Evolutionary conservation across 2,113 vertebrate species (phyloP).

Genomic region (Vimba vimba): DNA sequence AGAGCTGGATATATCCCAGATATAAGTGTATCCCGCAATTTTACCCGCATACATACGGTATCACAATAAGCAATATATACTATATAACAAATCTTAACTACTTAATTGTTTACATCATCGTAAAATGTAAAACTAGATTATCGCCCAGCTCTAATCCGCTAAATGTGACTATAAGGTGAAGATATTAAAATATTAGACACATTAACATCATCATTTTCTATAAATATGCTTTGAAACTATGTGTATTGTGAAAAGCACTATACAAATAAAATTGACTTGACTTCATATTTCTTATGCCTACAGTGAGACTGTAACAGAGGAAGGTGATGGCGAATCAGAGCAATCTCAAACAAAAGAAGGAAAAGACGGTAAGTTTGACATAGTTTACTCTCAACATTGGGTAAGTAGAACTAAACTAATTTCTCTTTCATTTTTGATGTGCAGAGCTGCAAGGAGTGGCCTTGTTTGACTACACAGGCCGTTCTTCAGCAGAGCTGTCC

Average conservation of each 20-base stretch:
- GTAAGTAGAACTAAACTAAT: not conserved
- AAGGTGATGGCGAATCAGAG: constrained; percentile 72
- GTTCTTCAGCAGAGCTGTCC: constrained; percentile 63
- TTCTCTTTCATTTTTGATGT: not conserved
- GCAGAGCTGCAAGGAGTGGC: constrained; percentile 73
- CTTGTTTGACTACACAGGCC: constrained; percentile 67
- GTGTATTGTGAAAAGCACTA: not conserved
- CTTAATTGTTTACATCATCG: not conserved
- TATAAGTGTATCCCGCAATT: too few species aligned
- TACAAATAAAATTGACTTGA: not conserved
- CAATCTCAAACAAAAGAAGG: constrained; percentile 53
- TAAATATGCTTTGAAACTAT: not conserved
- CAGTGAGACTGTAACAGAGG: constrained; percentile 75
- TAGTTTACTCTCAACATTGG: not conserved
- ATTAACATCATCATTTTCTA: not conserved
- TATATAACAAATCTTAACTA: not conserved
- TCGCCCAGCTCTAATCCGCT: not conserved
- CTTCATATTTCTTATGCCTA: constrained; percentile 14
- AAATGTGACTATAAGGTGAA: too few species aligned
- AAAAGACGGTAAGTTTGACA: constrained; percentile 65
- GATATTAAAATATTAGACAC: not conserved
- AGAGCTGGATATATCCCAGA: too few species aligned
- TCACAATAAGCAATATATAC: not conserved
- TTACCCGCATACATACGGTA: too few species aligned
- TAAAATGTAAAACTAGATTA: not conserved